Conservation (phyloP, 2,888 invertebrate species). For the Clanis bilineata region DNA sequence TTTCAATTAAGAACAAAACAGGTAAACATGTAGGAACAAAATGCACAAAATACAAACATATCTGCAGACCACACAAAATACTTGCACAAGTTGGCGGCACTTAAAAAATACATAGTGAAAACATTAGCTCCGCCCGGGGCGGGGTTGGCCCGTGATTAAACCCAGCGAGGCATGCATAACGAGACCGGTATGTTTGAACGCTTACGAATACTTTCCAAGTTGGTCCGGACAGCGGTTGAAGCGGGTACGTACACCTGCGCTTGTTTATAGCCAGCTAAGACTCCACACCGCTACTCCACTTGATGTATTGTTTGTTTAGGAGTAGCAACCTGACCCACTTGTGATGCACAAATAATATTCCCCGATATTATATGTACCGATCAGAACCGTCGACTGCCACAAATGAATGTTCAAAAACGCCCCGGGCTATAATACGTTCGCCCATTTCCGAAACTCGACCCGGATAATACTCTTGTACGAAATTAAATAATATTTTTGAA, state of each 20-base stretch:
- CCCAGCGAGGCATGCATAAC: slow-evolving; percentile 78
- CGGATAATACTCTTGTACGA: slow-evolving; percentile 40
- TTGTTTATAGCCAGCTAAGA: slow-evolving; percentile 69
- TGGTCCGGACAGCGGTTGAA: slow-evolving; percentile 64
- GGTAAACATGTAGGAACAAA: slow-evolving; percentile 6
- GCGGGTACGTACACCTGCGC: slow-evolving; percentile 65
- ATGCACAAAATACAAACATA: slow-evolving; percentile 39
- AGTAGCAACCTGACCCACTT: slow-evolving; percentile 56
- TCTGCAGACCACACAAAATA: slow-evolving; percentile 33
- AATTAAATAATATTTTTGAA: slow-evolving; percentile 76
- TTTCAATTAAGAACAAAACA: no score
- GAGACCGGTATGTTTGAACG: slow-evolving; percentile 77
- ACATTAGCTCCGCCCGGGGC: slow-evolving; percentile 71
- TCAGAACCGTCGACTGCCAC: not conserved
- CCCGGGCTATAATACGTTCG: slow-evolving; percentile 30
- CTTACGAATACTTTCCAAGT: slow-evolving; percentile 75
- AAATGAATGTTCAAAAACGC: slow-evolving; percentile 5
- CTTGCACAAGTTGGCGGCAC: slow-evolving; percentile 41
- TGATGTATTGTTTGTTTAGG: slow-evolving; percentile 70
- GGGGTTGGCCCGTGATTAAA: slow-evolving; percentile 74
- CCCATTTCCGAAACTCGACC: slow-evolving; percentile 28
- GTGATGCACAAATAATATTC: slow-evolving; percentile 60
- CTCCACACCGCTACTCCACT: slow-evolving; percentile 44
- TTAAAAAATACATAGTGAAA: slow-evolving; percentile 79
- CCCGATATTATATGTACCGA: slow-evolving; percentile 15